Conservation (phyloP, 2,888 invertebrate genomes). For the Macrosoma leucophasiata region DNA sequence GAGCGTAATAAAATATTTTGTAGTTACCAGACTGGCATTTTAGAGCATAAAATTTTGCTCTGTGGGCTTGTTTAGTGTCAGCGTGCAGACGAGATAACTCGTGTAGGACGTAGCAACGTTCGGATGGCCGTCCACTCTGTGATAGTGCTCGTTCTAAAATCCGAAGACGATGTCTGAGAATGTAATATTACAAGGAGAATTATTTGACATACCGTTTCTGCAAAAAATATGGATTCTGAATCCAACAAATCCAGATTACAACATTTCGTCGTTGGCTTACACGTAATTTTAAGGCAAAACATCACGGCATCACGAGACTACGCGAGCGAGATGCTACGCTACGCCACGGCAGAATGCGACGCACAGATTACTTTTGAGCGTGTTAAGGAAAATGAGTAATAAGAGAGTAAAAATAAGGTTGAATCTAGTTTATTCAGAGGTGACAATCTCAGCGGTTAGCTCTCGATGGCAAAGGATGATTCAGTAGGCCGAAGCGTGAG, state of each 20-base stretch:
- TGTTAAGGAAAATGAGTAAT: too few species aligned
- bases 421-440: too few species aligned
- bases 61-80: conserved; percentile 50
- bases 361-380: too few species aligned
- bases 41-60: conserved; percentile 49
- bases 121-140: conserved; percentile 43
- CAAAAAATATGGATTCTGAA: too few species aligned
- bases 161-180: conserved; percentile 46
- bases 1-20: conserved; percentile 25
- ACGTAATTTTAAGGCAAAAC: neutral
- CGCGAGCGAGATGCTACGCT: too few species aligned
- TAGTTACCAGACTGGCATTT: conserved; percentile 63
- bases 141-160: conserved; percentile 45
- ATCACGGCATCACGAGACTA: neutral
- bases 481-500: too few species aligned
- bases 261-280: neutral
- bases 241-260: neutral
- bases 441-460: too few species aligned
- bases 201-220: neutral
- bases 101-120: conserved; percentile 59
- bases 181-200: neutral
- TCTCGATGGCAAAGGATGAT: too few species aligned
- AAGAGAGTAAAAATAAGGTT: too few species aligned
- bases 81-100: conserved; percentile 54
- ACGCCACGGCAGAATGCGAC: too few species aligned